These are phyloP conservation scores for Pituophis catenifer DNA, from an alignment of 2,113 vertebrate species.

Conservation along the genomic window DNA sequence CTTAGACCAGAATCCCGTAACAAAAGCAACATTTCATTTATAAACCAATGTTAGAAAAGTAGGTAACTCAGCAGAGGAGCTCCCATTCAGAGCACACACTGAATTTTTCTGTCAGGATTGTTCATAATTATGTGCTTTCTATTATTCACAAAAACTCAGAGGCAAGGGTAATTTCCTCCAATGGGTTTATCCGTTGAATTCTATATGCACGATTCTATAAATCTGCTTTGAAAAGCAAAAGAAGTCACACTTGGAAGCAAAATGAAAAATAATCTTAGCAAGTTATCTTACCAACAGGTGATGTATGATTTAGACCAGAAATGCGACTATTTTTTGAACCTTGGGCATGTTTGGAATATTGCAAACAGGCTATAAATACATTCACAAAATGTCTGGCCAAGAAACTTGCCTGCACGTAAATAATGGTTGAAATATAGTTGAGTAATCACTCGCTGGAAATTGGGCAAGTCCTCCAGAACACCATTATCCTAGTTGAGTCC, in stretches of 20 bases:
- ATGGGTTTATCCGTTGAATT: background rate
- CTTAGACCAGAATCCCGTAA: background rate
- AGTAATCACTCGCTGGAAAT: background rate
- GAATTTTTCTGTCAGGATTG: background rate
- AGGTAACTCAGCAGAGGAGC: background rate
- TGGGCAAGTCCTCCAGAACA: background rate
- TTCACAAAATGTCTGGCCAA: background rate
- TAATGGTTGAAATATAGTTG: background rate
- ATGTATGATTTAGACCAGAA: background rate
- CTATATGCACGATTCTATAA: background rate
- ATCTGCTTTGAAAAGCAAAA: background rate
- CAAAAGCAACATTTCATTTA: background rate
- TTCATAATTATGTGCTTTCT: background rate
- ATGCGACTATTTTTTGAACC: background rate
- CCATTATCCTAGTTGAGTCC: background rate
- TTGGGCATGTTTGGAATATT: background rate
- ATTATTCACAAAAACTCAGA: background rate
- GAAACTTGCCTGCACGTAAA: background rate
- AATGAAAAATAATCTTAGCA: background rate
- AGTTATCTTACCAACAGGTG: background rate
- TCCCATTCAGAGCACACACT: background rate
- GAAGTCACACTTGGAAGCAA: background rate
- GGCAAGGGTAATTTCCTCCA: background rate
- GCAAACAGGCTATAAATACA: background rate
- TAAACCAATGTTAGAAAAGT: background rate